These are phyloP conservation scores for Thaumatotibia leucotreta DNA, from an alignment of 1,140 invertebrate species.

Conservation along the genomic window DNA sequence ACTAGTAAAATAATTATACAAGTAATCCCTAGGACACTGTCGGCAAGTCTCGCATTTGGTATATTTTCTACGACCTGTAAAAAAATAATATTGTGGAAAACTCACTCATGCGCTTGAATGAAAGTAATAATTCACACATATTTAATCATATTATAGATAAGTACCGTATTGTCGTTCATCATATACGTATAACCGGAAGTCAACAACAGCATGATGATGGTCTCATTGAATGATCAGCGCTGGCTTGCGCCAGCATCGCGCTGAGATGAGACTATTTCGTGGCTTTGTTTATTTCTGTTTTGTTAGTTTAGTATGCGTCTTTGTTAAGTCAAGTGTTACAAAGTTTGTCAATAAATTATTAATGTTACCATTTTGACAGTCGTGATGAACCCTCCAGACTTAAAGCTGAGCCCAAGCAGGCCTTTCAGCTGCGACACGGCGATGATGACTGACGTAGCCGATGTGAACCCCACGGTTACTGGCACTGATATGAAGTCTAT, in stretches of 20 bases:
- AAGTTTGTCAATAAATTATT: background rate
- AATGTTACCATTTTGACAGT: conserved; percentile 79
- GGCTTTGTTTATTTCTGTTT: no score
- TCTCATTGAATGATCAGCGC: no score
- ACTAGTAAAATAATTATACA: conserved; percentile 84
- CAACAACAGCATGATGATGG: no score
- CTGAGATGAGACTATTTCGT: no score
- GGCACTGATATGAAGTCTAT: conserved; percentile 97
- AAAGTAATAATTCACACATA: no score
- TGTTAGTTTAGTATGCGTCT: no score
- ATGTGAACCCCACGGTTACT: conserved; percentile 95
- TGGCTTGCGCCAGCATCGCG: no score
- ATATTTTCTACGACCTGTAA: conserved; percentile 73
- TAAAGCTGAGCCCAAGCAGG: conserved; percentile 86
- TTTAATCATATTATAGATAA: conserved; percentile 14
- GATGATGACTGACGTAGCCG: conserved; percentile 95
- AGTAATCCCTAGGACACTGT: conserved; percentile 82
- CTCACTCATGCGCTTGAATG: no score
- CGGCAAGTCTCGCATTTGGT: conserved; percentile 79
- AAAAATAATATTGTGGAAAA: background rate
- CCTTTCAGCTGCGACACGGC: conserved; percentile 92
- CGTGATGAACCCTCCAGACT: conserved; percentile 84
- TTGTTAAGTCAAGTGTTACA: no score
- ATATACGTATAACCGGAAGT: no score
- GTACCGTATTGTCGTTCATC: no score